Evolutionary conservation across 2,113 vertebrate species (phyloP).

Genomic region (Pristiophorus japonicus): DNA sequence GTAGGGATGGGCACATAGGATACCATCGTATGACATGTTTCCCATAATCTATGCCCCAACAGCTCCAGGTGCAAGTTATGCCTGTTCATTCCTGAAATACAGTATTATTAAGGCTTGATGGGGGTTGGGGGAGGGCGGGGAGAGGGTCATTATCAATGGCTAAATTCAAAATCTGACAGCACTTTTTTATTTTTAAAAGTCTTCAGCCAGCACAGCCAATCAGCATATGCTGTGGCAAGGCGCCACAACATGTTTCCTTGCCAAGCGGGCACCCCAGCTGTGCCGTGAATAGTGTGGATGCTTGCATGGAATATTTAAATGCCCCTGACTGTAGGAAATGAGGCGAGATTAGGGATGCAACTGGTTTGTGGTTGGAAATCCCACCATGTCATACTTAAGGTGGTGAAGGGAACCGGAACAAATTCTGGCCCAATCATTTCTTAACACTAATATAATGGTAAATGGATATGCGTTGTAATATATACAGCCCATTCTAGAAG

Average conservation of each 20-base stretch:
- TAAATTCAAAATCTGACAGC: neutral
- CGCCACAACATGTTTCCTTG: neutral
- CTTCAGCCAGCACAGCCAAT: neutral
- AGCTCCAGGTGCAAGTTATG: too few relatives aligned
- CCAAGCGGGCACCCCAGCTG: constrained; percentile 9
- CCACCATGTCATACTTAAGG: neutral
- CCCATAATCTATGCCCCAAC: neutral
- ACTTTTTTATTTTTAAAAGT: neutral
- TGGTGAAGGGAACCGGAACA: neutral
- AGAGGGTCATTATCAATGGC: neutral
- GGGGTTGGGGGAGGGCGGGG: neutral
- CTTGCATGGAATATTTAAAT: neutral
- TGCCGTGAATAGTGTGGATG: neutral
- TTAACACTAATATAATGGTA: neutral
- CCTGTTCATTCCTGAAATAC: neutral
- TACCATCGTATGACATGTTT: neutral
- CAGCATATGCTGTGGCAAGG: constrained; percentile 4
- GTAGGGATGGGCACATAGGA: neutral
- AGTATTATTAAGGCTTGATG: neutral
- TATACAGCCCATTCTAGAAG: neutral
- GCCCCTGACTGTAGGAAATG: neutral
- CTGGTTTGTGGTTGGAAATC: neutral
- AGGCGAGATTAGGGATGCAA: neutral
- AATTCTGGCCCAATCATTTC: neutral
- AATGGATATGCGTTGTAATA: neutral